Evolutionary conservation across 2,113 vertebrate species (phyloP), one percentile per base, ranked within the genome.

Genomic region (Tiliqua scincoides): DNA sequence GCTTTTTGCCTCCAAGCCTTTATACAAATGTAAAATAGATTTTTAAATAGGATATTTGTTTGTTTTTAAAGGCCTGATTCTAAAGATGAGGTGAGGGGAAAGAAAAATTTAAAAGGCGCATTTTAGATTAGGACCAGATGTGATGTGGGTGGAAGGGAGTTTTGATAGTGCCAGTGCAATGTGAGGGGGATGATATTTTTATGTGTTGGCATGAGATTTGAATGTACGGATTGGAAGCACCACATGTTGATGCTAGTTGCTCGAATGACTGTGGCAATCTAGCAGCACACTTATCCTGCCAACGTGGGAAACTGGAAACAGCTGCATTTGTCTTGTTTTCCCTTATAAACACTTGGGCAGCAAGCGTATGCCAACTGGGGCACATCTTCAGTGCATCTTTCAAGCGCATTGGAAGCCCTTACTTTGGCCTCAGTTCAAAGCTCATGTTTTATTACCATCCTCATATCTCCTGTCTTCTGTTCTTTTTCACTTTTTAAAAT

Each of bases 61-160:
- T 68, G 61, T 88, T 80, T 63, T 90, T 85, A 18, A 12, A 63
- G 86, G 84, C 71, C 61, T 76, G 10, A 82, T 82, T 82, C 77
- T 73, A 81, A 94, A 89, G 65, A 89, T 89, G 86, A 85, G 82
- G 82, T 17, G 25, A 86, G n/a, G 1, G 0, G 6, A 72, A 23
- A 15, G 67, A 85, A 79, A 40, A n/a, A 48, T 79, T 2, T 0
- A 17, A 90, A 90, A 89, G 86, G 93, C 89, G 94, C 61, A 86
- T 89, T 91, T 93, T 87, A 61, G 84, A 94, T 92, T 78, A 89
- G 72, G 85, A 92, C 85, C 93, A 94, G 90, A 92, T 94, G 93
- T 90, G 63, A 52, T 87, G 62, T 48, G 20, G 15, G 37, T 35
- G 35, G 79, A 18, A 18, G 23, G 23, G 11, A 84, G 67, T 20